Evolutionary conservation across 2,797 vertebrate species (phyloP), one percentile per base, ranked within the genome.

Genomic region (Lycodopsis pacificus): DNA sequence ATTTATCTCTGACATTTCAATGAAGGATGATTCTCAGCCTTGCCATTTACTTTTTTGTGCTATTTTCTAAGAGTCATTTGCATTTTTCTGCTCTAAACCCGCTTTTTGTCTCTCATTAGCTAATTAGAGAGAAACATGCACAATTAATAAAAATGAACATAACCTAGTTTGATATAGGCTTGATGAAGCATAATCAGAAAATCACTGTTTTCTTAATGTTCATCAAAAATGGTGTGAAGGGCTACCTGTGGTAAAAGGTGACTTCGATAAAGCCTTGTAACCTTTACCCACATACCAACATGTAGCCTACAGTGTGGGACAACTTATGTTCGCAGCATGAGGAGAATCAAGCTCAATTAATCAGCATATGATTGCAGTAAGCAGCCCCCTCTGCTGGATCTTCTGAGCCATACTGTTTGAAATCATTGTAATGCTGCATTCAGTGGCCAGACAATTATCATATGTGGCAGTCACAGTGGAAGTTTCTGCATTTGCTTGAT

Each of bases 1-100:
- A 94, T 95, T 95, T 95, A 95, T 95, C 93, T 94, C 93, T 95
- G 94, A 95, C 94, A 95, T 95, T 95, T 95, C 94, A 94, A 94
- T 94, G 94, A 95, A 93, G 92, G 92, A 93, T 93, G 94, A 93
- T 95, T 94, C 93, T 94, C 93, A 93, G 93, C 92, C 93, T 93
- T 94, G 93, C 94, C 93, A 94, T 94, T 95, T 94, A 94, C 93
- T 94, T 94, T 94, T 94, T 94, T 92, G 91, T 94, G 93, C 92
- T 93, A 92, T 95, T 95, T 95, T 94, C 92, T 93, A 91, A 93
- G 91, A 92, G 93, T 93, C 88, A 94, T 94, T 93, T 94, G 93
- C 93, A 95, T 94, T 94, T 94, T 92, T 81, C 91, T 86, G 91
- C 92, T 93, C 89, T 92, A 92, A 92, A 93, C 90, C 92, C 90